Percentiles rank a stretch among this genome's conserved stretches.
phyloP scores from a whole-genome alignment of 1,140 invertebrate species.

The Orchestia grillus region DNA sequence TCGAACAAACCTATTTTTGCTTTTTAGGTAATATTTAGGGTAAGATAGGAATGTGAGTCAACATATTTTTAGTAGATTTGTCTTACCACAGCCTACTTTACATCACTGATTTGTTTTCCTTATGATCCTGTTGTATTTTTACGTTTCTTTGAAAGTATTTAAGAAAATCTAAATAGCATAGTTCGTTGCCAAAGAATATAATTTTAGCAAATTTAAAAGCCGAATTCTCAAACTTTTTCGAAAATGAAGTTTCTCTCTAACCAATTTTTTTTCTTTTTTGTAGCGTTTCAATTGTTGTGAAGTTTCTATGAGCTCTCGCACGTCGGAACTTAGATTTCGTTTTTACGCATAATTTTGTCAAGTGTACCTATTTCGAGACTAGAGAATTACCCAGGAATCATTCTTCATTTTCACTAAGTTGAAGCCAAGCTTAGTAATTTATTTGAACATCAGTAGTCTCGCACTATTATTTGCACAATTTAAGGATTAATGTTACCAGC shows the following conservation, averaged over 20 bases:
- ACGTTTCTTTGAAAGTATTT: not conserved
- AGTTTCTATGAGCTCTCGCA: too few species aligned
- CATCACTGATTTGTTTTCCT: not conserved
- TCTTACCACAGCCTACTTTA: not conserved
- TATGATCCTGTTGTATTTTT: not conserved
- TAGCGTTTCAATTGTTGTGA: not conserved
- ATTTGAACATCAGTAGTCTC: not conserved
- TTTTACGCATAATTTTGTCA: too few species aligned
- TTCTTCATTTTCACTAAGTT: not conserved
- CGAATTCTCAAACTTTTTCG: not conserved
- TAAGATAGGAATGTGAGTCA: too few species aligned
- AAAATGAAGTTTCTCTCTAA: not conserved
- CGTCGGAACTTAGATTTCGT: too few species aligned
- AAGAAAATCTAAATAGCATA: not conserved
- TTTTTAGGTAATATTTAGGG: too few species aligned
- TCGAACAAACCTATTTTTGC: too few species aligned
- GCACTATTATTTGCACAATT: not conserved
- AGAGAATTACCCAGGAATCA: not conserved
- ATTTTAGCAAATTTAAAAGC: not conserved
- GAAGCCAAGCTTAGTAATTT: not conserved
- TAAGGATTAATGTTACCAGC: not conserved
- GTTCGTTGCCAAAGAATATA: not conserved
- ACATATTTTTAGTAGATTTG: too few species aligned
- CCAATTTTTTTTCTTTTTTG: not conserved
- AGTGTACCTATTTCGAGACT: too few species aligned